A percentile compares a stretch with the other conserved stretches of the same genome.
These are phyloP conservation scores for Lagorchestes hirsutus DNA, from an alignment of 2,797 vertebrate genomes.

Conservation along the genomic window DNA sequence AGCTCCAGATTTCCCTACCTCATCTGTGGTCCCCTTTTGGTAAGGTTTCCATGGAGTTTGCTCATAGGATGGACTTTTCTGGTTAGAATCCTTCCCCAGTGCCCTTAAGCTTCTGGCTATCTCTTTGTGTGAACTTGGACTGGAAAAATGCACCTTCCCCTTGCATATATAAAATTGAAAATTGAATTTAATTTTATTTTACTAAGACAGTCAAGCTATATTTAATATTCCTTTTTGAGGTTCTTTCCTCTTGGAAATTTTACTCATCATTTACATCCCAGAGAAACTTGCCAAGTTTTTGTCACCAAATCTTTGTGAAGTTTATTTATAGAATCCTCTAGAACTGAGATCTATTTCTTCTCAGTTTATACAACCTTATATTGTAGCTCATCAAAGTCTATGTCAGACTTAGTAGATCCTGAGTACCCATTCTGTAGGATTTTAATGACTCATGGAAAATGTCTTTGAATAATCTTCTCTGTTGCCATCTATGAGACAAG, in stretches of 20 bases:
- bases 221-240: background rate
- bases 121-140: background rate
- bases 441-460: background rate
- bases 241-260: background rate
- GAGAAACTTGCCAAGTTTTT: background rate
- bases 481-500: conserved; percentile 28
- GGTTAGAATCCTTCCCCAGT: background rate
- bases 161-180: background rate
- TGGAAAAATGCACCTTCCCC: background rate
- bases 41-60: background rate
- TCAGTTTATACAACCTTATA: too few species aligned
- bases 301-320: background rate
- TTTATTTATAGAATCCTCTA: too few species aligned
- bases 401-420: too few species aligned
- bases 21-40: background rate
- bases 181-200: background rate
- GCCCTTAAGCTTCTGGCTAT: background rate
- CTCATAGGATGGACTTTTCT: background rate
- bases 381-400: too few species aligned
- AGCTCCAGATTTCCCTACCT: background rate
- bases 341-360: too few species aligned
- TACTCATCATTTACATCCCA: background rate
- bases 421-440: too few species aligned
- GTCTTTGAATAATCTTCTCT: background rate
- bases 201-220: background rate